These are phyloP conservation scores for Lophura nycthemera DNA, from an alignment of 2,113 vertebrate genomes.

Conservation along the genomic window DNA sequence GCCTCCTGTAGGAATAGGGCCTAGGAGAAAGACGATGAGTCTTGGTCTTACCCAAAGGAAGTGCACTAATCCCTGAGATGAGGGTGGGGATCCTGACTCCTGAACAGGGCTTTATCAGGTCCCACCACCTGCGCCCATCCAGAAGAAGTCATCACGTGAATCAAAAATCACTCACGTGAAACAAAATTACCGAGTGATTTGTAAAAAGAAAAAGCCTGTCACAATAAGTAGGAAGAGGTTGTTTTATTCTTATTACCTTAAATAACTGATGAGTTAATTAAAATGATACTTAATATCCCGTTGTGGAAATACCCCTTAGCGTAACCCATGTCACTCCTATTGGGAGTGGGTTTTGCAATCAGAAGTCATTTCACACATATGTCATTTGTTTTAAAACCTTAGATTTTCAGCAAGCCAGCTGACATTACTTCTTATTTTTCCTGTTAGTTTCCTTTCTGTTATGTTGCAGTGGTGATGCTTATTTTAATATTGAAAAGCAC, in stretches of 20 bases:
- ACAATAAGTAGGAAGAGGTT: neutral
- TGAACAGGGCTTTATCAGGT: neutral
- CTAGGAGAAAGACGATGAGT: fast-evolving
- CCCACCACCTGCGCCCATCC: fast-evolving
- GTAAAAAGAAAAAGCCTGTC: neutral
- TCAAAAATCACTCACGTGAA: neutral
- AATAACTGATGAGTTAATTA: neutral
- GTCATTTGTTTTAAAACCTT: neutral
- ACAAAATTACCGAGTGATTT: neutral
- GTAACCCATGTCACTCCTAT: neutral
- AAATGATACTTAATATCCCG: neutral
- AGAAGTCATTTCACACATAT: neutral
- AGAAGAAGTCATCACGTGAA: neutral
- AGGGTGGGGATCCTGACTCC: neutral
- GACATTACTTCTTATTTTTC: neutral
- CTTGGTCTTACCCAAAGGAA: neutral
- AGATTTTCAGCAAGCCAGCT: neutral
- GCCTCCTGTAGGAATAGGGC: neutral
- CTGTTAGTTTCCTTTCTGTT: neutral
- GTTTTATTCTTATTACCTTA: neutral
- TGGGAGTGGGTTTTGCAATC: neutral
- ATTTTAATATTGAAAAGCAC: neutral
- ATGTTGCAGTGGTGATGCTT: neutral
- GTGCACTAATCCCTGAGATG: fast-evolving
- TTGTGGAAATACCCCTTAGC: neutral